phyloP scores from a whole-genome alignment of 2,113 vertebrate genomes.

The Pedionomus torquatus region DNA sequence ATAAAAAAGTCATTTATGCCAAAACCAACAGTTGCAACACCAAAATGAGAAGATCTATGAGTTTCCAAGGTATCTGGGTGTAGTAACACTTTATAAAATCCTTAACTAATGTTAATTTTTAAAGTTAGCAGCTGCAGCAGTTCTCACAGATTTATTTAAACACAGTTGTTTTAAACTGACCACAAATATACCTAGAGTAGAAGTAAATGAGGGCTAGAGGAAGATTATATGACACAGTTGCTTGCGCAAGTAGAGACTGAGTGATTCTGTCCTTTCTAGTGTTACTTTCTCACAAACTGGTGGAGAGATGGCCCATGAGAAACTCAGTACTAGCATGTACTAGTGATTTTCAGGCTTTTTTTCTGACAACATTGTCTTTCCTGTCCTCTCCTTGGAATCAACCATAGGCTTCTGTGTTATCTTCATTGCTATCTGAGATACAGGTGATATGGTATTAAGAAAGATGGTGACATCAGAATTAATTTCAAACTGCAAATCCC shows the following conservation, averaged over 20 bases:
- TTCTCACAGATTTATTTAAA: neutral
- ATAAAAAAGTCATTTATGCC: neutral
- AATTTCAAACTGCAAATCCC: neutral
- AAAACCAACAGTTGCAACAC: neutral
- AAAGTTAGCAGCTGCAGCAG: neutral
- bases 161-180: neutral
- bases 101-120: neutral
- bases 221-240: accelerated
- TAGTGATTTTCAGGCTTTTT: neutral
- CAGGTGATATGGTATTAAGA: accelerated
- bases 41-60: neutral
- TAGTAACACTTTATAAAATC: neutral
- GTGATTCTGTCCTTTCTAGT: neutral
- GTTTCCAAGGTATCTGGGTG: neutral
- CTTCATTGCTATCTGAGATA: neutral
- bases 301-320: neutral
- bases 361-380: neutral
- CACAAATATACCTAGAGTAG: neutral
- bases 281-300: neutral
- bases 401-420: neutral
- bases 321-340: neutral
- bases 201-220: neutral
- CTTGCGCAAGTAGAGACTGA: neutral
- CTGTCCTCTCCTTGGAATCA: neutral
- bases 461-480: neutral